Evolutionary conservation across 2,888 invertebrate species (phyloP), one percentile per base, ranked within the genome.

Genomic region (Torymus auratus): DNA sequence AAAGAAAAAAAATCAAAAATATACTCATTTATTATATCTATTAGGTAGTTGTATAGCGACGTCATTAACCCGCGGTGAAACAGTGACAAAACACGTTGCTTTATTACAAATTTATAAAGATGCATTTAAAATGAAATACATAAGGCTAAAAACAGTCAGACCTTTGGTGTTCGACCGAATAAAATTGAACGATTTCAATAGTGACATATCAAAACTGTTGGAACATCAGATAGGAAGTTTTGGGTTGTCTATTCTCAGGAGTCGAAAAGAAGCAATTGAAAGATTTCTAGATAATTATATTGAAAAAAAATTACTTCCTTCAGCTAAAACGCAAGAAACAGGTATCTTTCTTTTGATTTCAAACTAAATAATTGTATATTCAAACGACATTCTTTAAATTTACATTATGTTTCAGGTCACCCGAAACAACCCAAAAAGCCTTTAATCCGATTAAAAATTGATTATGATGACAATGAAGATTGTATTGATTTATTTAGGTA

Each of bases 31-130:
- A 7, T 5, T 41, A 7, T 17, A 3, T 68, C 68, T 68, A 15
- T 73, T 91, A 92, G 94, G 94, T 12, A 97, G 98, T 87, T 96
- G 98, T 0, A 96, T 99, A 0, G 98, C 98, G 1, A 99, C 99
- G 0, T 98, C 99, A 0, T 91, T 99, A 60, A 94, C 95, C 72
- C 94, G 95, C 62, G 98, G 97, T 2, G 99, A 99, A 92, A 92
- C 97, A 0, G 91, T 94, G 5, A 92, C 93, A 4, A 99, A 99
- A 89, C 94, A 97, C 86, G 94, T 98, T 78, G 98, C 95, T 0
- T 86, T 99, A 0, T 89, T 99, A 13, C 93, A 94, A 84, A 92
- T 99, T 55, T 92, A 94, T 85, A 94, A 94, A 82, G 94, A 92
- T 74, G 91, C 94, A 75, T 97, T 96, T 86, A 93, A 93, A 85